Evolutionary conservation across 1,140 invertebrate genomes (phyloP), one percentile per base, ranked within the genome.

Genomic region (Lethocerus indicus): DNA sequence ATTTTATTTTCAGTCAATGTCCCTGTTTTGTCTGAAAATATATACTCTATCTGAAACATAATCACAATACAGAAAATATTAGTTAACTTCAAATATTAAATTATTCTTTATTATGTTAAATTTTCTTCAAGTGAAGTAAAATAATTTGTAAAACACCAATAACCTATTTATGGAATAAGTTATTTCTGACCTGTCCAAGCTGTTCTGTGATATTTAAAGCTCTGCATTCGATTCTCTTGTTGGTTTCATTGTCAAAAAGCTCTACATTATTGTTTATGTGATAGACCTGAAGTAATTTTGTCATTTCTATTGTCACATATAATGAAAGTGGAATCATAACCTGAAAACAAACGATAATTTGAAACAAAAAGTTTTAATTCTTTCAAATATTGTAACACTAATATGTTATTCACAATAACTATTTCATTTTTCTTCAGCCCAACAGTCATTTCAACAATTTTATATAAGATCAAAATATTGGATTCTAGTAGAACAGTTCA

Each of bases 11-110:
- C 92, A 7, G 94, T 98, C 16, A 98, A 67, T 2, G 93, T 98
- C 5, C 94, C 93, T 1, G 93, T 98, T 65, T 97, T 97, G 63
- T 98, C 94, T 9, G 87, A 95, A 69, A 98, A 96, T 40, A 98
- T 75, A 62, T 96, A 96, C 60, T 92, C 84, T 24, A 98, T 81
- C 72, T 79, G 59, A 7, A 58, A 59, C 26, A 26, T 47, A 51
- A 41, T 58, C 51, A 43, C 37, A 37, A 37, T 18, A 20, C 6
- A 44, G 6, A 13, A 46, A 39, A 6, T 27, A 21, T 7, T 42
- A 25, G 21, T 6, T 12, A 2, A 44, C 5, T 23, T 46, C 42
- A 40, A 50, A 40, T 25, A 16, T 21, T 41, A 2, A 40, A 20
- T 24, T 7, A 23, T 12, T 43, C 18, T 9, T 35, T 37, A 14